Conservation (phyloP, 2,113 vertebrate genomes). For the Amphiprion ocellaris region DNA sequence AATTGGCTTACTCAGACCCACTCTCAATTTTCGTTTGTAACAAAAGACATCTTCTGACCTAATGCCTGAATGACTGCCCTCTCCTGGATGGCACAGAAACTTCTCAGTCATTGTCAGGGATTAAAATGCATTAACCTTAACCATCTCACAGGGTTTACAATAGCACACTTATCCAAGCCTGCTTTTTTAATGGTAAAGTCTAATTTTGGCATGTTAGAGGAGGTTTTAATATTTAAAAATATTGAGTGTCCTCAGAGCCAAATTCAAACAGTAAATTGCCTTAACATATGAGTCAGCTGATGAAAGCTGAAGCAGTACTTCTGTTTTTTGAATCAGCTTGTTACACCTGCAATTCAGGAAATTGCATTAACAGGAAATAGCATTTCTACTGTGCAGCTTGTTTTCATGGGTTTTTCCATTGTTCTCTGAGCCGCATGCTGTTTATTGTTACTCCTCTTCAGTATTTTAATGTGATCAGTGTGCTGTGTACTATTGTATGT, state of each 20-base stretch:
- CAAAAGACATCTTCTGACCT: slow-evolving; percentile 18
- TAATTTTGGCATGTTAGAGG: background rate
- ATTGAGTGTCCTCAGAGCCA: background rate
- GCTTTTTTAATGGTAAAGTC: background rate
- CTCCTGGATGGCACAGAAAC: slow-evolving; percentile 59
- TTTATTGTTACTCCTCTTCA: background rate
- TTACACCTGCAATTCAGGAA: slow-evolving; percentile 48
- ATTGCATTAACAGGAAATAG: slow-evolving; percentile 54
- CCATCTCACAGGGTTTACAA: background rate
- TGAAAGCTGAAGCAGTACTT: slow-evolving; percentile 1
- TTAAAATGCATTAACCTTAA: background rate
- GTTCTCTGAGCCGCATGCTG: slow-evolving; percentile 15
- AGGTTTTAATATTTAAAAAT: background rate
- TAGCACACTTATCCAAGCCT: background rate
- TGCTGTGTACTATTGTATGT: background rate
- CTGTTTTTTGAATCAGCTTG: slow-evolving; percentile 19
- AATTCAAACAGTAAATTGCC: background rate
- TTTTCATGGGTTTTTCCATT: slow-evolving; percentile 30
- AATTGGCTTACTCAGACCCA: background rate
- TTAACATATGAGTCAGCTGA: background rate
- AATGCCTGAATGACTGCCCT: slow-evolving; percentile 55
- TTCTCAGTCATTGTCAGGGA: slow-evolving; percentile 23
- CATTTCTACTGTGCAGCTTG: slow-evolving; percentile 22
- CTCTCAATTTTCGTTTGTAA: no score
- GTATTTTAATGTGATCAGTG: background rate